Conservation (phyloP, 2,888 invertebrate species). For the Cheilosia vulpina region DNA sequence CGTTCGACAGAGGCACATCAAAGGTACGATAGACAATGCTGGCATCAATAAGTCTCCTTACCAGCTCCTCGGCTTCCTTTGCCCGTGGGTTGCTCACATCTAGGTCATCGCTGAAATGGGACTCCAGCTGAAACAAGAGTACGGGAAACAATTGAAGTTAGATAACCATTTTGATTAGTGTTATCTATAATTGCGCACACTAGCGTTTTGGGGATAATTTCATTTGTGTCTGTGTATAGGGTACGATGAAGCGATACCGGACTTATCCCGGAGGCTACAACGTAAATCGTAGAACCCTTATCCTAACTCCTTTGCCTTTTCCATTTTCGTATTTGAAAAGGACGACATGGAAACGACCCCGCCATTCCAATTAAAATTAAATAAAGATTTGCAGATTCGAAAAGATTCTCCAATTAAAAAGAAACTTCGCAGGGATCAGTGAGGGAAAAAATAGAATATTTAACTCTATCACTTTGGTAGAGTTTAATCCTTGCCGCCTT, state of each 20-base stretch:
- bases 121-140: constrained; percentile 58
- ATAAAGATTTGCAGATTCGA: constrained; percentile 42
- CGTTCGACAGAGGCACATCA: constrained; percentile 74
- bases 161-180: neutral
- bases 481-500: constrained; percentile 37
- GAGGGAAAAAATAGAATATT: constrained; percentile 28
- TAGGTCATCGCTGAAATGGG: constrained; percentile 73
- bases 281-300: constrained; percentile 12
- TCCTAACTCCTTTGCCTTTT: neutral
- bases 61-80: constrained; percentile 73
- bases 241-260: neutral
- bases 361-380: constrained; percentile 38
- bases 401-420: constrained; percentile 61
- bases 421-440: constrained; percentile 29
- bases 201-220: constrained; percentile 5
- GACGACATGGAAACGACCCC: constrained; percentile 1
- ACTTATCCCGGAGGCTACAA: neutral
- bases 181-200: neutral
- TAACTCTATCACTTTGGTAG: constrained; percentile 26
- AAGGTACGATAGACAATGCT: constrained; percentile 78
- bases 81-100: constrained; percentile 53
- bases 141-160: constrained; percentile 36
- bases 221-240: constrained; percentile 1
- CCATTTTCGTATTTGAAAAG: neutral
- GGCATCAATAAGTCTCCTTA: constrained; percentile 75